Evolutionary conservation across 1,140 invertebrate species (phyloP).

Genomic region (Macrostomum lignano): DNA sequence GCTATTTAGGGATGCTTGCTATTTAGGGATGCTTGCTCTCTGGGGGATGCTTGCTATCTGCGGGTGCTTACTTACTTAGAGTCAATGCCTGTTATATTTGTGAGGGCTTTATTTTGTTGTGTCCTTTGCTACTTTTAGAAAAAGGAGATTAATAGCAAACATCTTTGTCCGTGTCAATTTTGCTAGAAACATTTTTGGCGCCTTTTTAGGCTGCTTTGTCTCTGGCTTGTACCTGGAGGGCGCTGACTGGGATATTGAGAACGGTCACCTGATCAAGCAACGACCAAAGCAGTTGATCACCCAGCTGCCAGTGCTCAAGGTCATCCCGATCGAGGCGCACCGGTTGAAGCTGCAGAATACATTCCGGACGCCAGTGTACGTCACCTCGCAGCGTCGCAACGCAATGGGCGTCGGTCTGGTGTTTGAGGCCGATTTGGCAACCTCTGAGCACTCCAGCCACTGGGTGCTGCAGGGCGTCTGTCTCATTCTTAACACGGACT

Average conservation of each 20-base stretch:
- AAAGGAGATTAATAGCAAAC: no score
- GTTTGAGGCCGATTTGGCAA: slow-evolving; percentile 54
- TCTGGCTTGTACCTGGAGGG: slow-evolving; percentile 27
- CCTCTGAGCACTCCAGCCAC: slow-evolving; percentile 45
- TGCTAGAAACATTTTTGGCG: no score
- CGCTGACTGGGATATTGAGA: slow-evolving; percentile 40
- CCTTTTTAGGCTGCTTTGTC: slow-evolving; percentile 21
- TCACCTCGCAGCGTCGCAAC: slow-evolving; percentile 47
- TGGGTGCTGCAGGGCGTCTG: slow-evolving; percentile 64
- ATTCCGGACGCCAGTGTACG: slow-evolving; percentile 53
- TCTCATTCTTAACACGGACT: slow-evolving; percentile 48
- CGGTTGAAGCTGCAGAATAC: slow-evolving; percentile 55
- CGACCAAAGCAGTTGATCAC: slow-evolving; percentile 52
- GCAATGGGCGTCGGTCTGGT: slow-evolving; percentile 61
- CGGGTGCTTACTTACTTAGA: no score
- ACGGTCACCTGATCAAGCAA: no score
- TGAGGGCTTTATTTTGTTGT: no score
- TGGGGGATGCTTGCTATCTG: no score
- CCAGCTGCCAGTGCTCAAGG: slow-evolving; percentile 46
- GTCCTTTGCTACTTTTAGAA: no score
- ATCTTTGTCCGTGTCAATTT: no score
- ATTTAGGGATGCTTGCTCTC: no score
- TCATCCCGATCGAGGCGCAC: slow-evolving; percentile 54
- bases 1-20: no score
- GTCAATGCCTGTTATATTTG: no score